Percentiles rank a stretch among this genome's conserved stretches.
Evolutionary conservation across 2,113 vertebrate genomes (phyloP).

Genomic region (Benitochromis conjunctus): DNA sequence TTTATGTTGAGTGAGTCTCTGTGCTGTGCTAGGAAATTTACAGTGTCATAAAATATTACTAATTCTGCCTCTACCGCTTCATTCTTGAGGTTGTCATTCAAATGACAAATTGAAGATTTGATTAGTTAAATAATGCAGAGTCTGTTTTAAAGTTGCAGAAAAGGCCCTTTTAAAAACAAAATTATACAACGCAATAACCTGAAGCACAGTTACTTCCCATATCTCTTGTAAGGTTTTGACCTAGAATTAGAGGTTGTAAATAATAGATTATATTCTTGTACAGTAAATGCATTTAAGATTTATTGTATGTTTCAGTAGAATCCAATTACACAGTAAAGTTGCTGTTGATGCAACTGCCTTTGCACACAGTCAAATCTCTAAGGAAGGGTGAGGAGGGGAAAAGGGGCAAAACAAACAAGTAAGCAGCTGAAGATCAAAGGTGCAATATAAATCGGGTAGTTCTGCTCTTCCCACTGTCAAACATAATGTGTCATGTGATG

Average conservation of each 20-base stretch:
- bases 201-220: background rate
- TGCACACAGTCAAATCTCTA: background rate
- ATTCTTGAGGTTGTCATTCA: background rate
- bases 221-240: background rate
- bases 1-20: background rate
- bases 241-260: background rate
- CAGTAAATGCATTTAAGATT: background rate
- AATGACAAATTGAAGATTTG: background rate
- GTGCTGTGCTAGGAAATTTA: background rate
- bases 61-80: background rate
- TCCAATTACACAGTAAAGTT: background rate
- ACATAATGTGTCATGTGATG: background rate
- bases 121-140: background rate
- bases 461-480: background rate
- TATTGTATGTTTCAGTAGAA: background rate
- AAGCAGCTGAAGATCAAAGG: slow-evolving; percentile 33
- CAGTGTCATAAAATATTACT: background rate
- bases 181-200: background rate
- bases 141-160: background rate
- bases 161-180: background rate
- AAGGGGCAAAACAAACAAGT: slow-evolving; percentile 4
- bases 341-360: background rate
- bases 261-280: background rate
- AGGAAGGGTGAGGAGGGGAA: background rate
- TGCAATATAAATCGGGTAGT: background rate